Base-by-base conservation (phyloP, 2,888 invertebrate genomes). In the Notodonta ziczac region DNA sequence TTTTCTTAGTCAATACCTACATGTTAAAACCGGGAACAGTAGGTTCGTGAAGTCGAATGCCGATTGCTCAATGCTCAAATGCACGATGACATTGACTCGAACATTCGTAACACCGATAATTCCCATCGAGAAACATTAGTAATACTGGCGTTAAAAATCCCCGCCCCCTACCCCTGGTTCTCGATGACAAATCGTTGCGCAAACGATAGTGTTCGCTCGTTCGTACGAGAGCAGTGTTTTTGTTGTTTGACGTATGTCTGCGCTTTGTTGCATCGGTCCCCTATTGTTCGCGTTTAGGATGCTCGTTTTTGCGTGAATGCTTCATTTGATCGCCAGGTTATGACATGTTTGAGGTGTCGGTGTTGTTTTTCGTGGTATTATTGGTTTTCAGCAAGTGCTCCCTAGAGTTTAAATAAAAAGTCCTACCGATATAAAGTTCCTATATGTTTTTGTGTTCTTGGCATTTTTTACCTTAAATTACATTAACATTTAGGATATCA, bases 121-220 rank as follows among this genome's bases (percentile, higher is more conserved):
- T 58, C 35, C 57, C 62, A 61, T 59, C 67, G 70, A 73, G 66
- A 75, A 75, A 63, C 67, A 68, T 57, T 81, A 66, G 88, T 89
- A 84, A 67, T 66, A 66, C 57, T 65, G 58, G 61, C 73, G 66
- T 71, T 78, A 74, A 81, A 85, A 84, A 80, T 72, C 80, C 81
- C 82, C 80, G 78, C 80, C 82, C 77, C 77, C 69, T 79, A 77
- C 72, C 80, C 81, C 78, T 78, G 80, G 87, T 90, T 90, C 89
- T 87, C 88, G 90, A 91, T 92, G 91, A 93, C 93, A 92, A 92
- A 93, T 93, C 87, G 91, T 87, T 87, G 87, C 86, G 87, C 89
- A 91, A 91, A 91, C 91, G 90, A 91, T 91, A 91, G 90, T 91
- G 90, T 90, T 88, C 88, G 84, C 76, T 85, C 82, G 87, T 73